These are phyloP conservation scores for Quadriops clusia DNA, from an alignment of 2,888 invertebrate species.

Conservation along the genomic window DNA sequence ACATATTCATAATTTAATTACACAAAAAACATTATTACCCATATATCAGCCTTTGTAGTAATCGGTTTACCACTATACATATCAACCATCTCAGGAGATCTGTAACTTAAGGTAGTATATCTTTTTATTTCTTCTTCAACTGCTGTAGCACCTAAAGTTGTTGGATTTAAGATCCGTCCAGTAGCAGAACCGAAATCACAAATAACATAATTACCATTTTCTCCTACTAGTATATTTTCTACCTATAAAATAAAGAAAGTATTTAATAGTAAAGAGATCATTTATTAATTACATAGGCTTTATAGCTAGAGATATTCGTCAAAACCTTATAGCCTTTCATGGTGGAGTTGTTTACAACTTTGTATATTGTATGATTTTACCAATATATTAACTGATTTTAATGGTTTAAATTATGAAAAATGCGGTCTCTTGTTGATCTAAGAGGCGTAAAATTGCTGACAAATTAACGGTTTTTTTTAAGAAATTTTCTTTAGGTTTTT, in stretches of 20 bases:
- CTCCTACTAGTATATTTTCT: constrained; percentile 75
- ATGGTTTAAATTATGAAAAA: too few species aligned
- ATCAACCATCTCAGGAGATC: constrained; percentile 90
- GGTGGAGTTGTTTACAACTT: too few species aligned
- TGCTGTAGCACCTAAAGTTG: constrained; percentile 50
- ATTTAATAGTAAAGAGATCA: background rate
- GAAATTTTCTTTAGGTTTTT: too few species aligned
- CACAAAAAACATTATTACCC: constrained; percentile 44
- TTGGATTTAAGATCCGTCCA: constrained; percentile 60
- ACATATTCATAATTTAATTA: constrained; percentile 3
- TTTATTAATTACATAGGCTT: background rate
- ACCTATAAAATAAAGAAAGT: constrained; percentile 42
- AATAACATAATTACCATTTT: constrained; percentile 69
- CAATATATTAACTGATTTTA: too few species aligned
- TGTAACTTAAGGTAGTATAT: constrained; percentile 82
- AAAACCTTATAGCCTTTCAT: too few species aligned
- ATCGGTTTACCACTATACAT: constrained; percentile 73
- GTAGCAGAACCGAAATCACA: constrained; percentile 94
- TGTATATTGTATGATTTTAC: too few species aligned
- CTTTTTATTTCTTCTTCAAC: constrained; percentile 80
- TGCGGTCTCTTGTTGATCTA: too few species aligned
- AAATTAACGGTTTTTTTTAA: too few species aligned
- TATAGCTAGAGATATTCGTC: too few species aligned
- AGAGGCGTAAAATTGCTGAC: too few species aligned
- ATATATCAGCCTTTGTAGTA: constrained; percentile 79